These are phyloP conservation scores for Lophius piscatorius DNA, from an alignment of 2,113 vertebrate species.

Conservation along the genomic window DNA sequence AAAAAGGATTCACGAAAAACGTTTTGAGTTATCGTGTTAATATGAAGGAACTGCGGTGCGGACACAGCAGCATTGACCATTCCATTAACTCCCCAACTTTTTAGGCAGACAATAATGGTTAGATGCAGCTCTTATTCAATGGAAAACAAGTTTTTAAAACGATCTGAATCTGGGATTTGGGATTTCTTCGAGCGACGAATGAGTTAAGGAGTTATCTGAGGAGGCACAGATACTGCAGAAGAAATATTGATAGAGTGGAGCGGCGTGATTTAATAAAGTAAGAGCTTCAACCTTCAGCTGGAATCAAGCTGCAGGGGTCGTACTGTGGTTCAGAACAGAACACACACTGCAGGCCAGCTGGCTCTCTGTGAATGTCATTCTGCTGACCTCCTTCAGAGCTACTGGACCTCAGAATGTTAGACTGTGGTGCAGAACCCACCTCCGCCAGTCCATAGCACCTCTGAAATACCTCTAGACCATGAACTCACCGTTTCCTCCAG, in stretches of 20 bases:
- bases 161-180: too few relatives aligned
- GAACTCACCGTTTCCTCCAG: too few relatives aligned
- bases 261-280: conserved; percentile 3
- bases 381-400: conserved; percentile 59
- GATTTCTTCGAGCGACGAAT: too few relatives aligned
- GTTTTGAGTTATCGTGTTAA: too few relatives aligned
- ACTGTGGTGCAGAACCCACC: conserved; percentile 31
- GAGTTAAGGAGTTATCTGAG: too few relatives aligned
- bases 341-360: background rate
- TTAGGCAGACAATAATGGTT: too few relatives aligned
- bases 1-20: too few relatives aligned
- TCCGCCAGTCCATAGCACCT: conserved; percentile 9
- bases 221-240: conserved; percentile 3
- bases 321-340: background rate
- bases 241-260: background rate
- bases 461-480: conserved; percentile 20
- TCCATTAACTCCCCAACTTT: too few relatives aligned
- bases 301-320: background rate
- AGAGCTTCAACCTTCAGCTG: background rate
- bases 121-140: background rate
- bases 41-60: too few relatives aligned
- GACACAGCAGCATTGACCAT: too few relatives aligned
- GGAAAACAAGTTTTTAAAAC: too few relatives aligned
- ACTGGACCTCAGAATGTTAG: conserved; percentile 37
- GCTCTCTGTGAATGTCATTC: conserved; percentile 5